Evolutionary conservation across 2,888 invertebrate species (phyloP), one percentile per base, ranked within the genome.

Genomic region (Drosophila villosipedis): DNA sequence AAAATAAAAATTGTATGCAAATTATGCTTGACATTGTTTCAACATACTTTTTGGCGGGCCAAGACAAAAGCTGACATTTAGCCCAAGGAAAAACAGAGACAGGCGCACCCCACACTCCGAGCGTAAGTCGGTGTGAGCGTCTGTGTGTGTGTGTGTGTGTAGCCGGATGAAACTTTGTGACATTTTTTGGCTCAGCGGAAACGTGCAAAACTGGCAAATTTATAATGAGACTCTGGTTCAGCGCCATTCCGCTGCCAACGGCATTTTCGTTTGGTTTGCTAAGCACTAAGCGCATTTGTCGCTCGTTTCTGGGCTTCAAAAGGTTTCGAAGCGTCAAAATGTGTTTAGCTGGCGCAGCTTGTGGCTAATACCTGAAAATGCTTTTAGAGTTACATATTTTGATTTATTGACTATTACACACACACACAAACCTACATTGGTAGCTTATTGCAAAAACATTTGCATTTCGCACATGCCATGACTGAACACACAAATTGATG

Each of bases 181-280:
- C 84, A 89, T 83, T 87, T 87, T 87, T 84, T 82, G 84, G 82
- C 82, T 68, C 80, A 70, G 73, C 82, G 86, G 81, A 87, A 87
- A 87, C 89, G 86, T 89, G 86, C 89, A 89, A 86, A 87, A 86
- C 87, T 89, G 89, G 89, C 86, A 87, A 89, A 89, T 89, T 87
- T 86, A 89, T 87, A 87, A 87, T 87, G 86, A 87, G 89, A 80
- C 88, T 76, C 87, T 84, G 76, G 78, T 77, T 82, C 85, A 77
- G 60, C 57, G 70, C 68, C 71, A 76, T 80, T 76, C 82, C 62
- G 67, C 76, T 70, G 86, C 84, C 86, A 79, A 76, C 68, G 88
- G 82, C 86, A 65, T 72, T 82, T 84, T 76, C 82, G 73, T 70
- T 77, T 76, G 88, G 76, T 76, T 80, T 68, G 79, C 78, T 83